Evolutionary conservation across 2,113 vertebrate species (phyloP).

Genomic region (Furnarius figulus): DNA sequence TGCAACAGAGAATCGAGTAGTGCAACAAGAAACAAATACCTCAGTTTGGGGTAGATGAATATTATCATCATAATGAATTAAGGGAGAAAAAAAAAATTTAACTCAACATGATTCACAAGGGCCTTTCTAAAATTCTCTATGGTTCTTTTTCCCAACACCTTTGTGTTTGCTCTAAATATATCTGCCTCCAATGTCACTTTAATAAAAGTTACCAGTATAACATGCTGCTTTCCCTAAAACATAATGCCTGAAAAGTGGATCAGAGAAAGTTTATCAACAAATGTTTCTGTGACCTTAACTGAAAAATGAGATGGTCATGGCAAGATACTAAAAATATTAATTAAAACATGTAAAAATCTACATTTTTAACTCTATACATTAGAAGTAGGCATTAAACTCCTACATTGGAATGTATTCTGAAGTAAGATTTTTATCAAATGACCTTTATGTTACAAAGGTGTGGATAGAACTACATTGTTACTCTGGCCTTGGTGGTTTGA

Average conservation of each 20-base stretch:
- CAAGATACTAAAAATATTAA: not conserved
- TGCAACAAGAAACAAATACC: not conserved
- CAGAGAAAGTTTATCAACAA: not conserved
- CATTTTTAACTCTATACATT: not conserved
- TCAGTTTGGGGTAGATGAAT: not conserved
- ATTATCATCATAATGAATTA: not conserved
- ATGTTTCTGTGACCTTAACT: not conserved
- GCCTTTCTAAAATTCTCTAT: not conserved
- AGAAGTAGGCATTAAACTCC: not conserved
- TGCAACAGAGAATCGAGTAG: not conserved
- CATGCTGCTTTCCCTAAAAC: not conserved
- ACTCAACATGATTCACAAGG: not conserved
- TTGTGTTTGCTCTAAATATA: not conserved
- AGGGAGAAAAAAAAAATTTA: not conserved
- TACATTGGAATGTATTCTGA: not conserved
- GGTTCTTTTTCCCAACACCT: not conserved
- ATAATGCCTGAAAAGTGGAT: not conserved
- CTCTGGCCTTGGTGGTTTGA: not conserved
- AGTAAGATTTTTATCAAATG: not conserved
- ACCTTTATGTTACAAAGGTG: rapidly evolving
- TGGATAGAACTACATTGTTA: not conserved
- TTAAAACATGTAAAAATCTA: not conserved
- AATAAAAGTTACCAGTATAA: not conserved
- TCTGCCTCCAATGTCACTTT: not conserved
- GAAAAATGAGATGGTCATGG: not conserved